phyloP scores from a whole-genome alignment of 2,797 vertebrate genomes.

The Meriones psammophilus region DNA sequence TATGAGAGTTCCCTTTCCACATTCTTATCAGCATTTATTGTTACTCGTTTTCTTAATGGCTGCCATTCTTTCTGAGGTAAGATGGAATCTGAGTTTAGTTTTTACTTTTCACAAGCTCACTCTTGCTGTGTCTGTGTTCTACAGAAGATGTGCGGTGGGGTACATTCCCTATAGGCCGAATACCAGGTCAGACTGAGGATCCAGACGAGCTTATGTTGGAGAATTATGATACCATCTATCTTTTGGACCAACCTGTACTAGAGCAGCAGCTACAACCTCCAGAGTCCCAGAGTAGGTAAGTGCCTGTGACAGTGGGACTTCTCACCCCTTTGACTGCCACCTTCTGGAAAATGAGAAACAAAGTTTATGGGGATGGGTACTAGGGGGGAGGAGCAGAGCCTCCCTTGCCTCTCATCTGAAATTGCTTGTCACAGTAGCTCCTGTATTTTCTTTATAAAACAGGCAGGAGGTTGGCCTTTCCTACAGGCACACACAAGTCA shows the following conservation, averaged over 20 bases:
- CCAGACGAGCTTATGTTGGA: conserved; percentile 94
- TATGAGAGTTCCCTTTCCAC: background rate
- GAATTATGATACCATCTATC: conserved; percentile 93
- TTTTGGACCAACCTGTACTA: conserved; percentile 94
- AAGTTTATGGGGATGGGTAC: background rate
- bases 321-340: conserved; percentile 47
- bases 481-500: background rate
- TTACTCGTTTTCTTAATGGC: background rate
- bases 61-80: background rate
- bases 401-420: background rate
- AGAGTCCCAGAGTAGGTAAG: conserved; percentile 72
- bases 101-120: background rate
- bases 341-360: background rate
- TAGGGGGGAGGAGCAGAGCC: background rate
- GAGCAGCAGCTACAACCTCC: conserved; percentile 85
- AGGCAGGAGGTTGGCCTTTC: conserved; percentile 4
- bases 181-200: conserved; percentile 95
- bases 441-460: conserved; percentile 51
- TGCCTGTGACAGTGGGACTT: conserved; percentile 38
- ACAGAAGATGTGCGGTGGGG: conserved; percentile 92
- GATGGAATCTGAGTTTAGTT: background rate
- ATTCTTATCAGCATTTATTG: background rate
- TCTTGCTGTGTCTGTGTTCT: conserved; percentile 47
- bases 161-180: conserved; percentile 93
- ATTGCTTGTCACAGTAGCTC: conserved; percentile 58